Conservation (phyloP, 2,113 vertebrate species). For the Labrus mixtus region DNA sequence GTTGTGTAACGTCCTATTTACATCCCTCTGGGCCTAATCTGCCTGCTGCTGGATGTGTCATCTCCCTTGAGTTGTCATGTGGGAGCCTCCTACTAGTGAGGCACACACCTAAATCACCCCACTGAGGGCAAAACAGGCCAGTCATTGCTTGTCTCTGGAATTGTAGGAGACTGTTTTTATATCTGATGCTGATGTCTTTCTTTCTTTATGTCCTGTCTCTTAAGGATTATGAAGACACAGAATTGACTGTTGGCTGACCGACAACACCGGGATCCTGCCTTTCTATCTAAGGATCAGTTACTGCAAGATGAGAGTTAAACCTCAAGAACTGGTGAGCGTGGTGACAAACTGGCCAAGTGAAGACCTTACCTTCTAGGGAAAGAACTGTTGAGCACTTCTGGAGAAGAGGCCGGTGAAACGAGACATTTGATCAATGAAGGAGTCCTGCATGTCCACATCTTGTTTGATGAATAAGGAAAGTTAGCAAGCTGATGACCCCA, state of each 20-base stretch:
- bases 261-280: not conserved
- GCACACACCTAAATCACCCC: slow-evolving; percentile 55
- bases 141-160: not conserved
- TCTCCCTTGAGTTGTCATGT: slow-evolving; percentile 61
- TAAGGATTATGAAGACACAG: slow-evolving; percentile 10
- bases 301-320: slow-evolving; percentile 51
- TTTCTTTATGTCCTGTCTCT: slow-evolving; percentile 16
- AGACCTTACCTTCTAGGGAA: not conserved
- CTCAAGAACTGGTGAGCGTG: slow-evolving; percentile 17
- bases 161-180: not conserved
- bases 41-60: slow-evolving; percentile 61
- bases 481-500: slow-evolving; percentile 50
- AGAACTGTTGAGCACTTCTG: slow-evolving; percentile 2
- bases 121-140: slow-evolving; percentile 16
- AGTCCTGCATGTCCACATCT: not conserved
- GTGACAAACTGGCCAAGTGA: not conserved
- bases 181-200: not conserved
- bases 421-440: slow-evolving; percentile 14
- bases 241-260: slow-evolving; percentile 21
- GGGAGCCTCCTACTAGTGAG: slow-evolving; percentile 40
- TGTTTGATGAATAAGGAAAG: slow-evolving; percentile 13
- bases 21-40: slow-evolving; percentile 73
- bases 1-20: slow-evolving; percentile 77
- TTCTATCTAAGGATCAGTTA: slow-evolving; percentile 20
- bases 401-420: not conserved